phyloP scores from a whole-genome alignment of 2,888 invertebrate genomes.

The Brachyopa scutellaris region DNA sequence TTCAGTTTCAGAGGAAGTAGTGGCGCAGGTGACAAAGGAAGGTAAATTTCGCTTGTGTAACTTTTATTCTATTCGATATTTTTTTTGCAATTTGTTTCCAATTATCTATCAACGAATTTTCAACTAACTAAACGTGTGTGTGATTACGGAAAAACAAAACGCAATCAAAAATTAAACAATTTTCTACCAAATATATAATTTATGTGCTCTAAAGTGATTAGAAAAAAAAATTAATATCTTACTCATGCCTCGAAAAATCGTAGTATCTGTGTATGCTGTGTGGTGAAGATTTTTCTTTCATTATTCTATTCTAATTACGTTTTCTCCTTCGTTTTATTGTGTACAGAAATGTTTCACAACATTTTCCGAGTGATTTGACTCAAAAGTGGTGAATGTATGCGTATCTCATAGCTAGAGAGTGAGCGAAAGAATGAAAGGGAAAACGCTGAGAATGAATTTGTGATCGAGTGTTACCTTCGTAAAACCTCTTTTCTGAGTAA shows the following conservation, averaged over 20 bases:
- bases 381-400: slow-evolving; percentile 13
- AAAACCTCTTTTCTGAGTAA: slow-evolving; percentile 8
- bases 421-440: slow-evolving; percentile 66
- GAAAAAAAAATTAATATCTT: neutral
- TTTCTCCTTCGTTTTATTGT: slow-evolving; percentile 48
- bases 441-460: slow-evolving; percentile 40
- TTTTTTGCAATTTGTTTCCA: slow-evolving; percentile 20
- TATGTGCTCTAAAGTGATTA: slow-evolving; percentile 2
- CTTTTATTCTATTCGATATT: slow-evolving; percentile 18
- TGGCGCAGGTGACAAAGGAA: slow-evolving; percentile 76
- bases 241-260: slow-evolving; percentile 27
- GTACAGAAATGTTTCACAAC: slow-evolving; percentile 47
- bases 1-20: slow-evolving; percentile 74
- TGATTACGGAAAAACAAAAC: slow-evolving; percentile 27
- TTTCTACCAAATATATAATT: neutral
- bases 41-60: slow-evolving; percentile 73
- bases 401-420: neutral
- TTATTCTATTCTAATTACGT: slow-evolving; percentile 42
- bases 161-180: slow-evolving; percentile 19
- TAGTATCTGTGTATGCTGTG: slow-evolving; percentile 16
- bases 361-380: slow-evolving; percentile 4
- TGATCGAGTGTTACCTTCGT: neutral
- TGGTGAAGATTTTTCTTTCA: slow-evolving; percentile 41
- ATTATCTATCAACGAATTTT: neutral
- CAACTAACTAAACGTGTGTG: neutral